Percentiles rank a stretch among this genome's conserved stretches.
Conservation (phyloP, 2,888 invertebrate species). For the Leptinotarsa juncta region DNA sequence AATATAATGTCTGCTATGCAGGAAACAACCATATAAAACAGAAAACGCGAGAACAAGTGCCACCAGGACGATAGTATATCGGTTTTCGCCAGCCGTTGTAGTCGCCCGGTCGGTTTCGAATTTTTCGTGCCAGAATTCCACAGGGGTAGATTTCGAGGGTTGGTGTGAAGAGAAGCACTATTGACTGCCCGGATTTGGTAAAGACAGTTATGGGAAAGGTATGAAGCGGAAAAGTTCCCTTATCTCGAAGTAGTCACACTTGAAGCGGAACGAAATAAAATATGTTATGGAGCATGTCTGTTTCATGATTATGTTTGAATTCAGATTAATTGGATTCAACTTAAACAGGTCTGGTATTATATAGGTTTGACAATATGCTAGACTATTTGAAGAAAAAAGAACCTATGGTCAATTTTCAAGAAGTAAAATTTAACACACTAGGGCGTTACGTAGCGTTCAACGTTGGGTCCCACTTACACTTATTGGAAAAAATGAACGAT, state of each 20-base stretch:
- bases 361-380: too few relatives aligned
- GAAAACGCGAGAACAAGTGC: conserved; percentile 56
- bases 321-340: too few relatives aligned
- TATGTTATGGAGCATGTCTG: too few relatives aligned
- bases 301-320: too few relatives aligned
- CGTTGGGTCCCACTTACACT: too few relatives aligned
- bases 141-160: background rate
- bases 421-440: too few relatives aligned
- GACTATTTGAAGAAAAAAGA: too few relatives aligned
- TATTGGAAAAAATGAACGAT: too few relatives aligned
- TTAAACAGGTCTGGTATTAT: too few relatives aligned
- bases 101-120: conserved; percentile 28
- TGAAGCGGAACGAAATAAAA: background rate
- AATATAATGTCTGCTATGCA: conserved; percentile 57
- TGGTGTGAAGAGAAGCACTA: background rate
- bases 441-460: too few relatives aligned
- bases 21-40: conserved; percentile 58
- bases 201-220: background rate
- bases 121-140: conserved; percentile 30
- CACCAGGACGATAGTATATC: conserved; percentile 51
- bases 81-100: conserved; percentile 40
- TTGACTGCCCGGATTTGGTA: background rate
- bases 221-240: background rate
- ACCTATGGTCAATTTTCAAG: too few relatives aligned
- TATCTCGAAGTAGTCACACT: background rate